Conservation (phyloP, 2,888 invertebrate genomes). For the Tipula unca region DNA sequence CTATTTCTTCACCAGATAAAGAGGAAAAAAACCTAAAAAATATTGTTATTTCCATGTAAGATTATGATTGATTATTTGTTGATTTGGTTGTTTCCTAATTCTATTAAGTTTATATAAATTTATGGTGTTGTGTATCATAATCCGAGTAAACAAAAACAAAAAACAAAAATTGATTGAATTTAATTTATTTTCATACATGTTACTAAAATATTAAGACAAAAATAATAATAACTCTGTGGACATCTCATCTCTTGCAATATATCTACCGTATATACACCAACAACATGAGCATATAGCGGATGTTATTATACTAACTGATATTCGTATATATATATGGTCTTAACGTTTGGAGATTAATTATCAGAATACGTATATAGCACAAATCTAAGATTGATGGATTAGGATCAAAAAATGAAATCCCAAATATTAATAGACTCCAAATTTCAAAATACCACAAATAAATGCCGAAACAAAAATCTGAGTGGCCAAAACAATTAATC, state of each 20-base stretch:
- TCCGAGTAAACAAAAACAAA: background rate
- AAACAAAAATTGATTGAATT: background rate
- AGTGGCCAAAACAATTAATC: no score
- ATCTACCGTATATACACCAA: no score
- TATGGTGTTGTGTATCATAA: background rate
- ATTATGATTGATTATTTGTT: conserved; percentile 14
- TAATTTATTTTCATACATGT: background rate
- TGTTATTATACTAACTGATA: background rate
- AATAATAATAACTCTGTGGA: background rate
- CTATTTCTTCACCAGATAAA: background rate
- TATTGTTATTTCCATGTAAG: conserved; percentile 8
- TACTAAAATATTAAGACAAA: background rate
- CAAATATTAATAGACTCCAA: background rate
- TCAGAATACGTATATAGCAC: background rate
- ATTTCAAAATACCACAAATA: background rate
- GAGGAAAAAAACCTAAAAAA: background rate
- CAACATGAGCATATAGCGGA: background rate
- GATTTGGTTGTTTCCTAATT: conserved; percentile 14
- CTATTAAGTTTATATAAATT: conserved; percentile 1
- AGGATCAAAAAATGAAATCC: background rate
- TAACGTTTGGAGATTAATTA: background rate
- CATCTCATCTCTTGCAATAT: background rate
- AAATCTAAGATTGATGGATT: background rate
- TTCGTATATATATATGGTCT: background rate
- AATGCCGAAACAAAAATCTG: no score